A percentile compares a stretch with the other conserved stretches of the same genome.
These are phyloP conservation scores for Lagopus leucura DNA, from an alignment of 2,113 vertebrate genomes.

Conservation along the genomic window DNA sequence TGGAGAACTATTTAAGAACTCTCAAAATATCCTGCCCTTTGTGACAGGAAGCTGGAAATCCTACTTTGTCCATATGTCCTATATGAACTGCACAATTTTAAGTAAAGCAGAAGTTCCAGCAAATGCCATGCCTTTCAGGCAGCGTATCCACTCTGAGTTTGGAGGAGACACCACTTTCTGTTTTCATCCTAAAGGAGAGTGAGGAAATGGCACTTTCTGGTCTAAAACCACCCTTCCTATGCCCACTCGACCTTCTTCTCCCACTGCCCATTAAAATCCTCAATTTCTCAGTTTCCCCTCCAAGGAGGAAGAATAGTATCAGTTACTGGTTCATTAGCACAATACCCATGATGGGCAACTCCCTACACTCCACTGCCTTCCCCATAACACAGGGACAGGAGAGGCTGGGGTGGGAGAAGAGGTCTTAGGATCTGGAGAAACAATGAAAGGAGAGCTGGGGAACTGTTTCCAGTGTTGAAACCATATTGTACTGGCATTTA, in stretches of 20 bases:
- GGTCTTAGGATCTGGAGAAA: background rate
- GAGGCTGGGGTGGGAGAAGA: background rate
- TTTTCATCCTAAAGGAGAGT: background rate
- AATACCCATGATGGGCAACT: accelerated
- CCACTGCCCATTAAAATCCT: background rate
- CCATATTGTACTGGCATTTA: background rate
- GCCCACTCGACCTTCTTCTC: background rate
- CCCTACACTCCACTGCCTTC: background rate
- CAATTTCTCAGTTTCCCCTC: background rate
- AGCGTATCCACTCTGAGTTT: background rate
- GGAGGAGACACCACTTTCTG: background rate
- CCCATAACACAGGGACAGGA: background rate
- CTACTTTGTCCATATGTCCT: no score
- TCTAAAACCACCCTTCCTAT: background rate
- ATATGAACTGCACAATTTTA: background rate
- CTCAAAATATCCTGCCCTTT: background rate
- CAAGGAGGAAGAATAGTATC: background rate
- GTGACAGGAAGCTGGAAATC: background rate
- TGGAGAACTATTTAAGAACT: background rate
- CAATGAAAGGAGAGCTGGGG: background rate
- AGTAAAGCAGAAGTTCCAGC: background rate
- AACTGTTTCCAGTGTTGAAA: background rate
- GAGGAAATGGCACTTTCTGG: background rate
- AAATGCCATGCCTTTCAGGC: background rate
- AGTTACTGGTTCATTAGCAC: background rate